Evolutionary conservation across 2,888 invertebrate species (phyloP), one percentile per base, ranked within the genome.

Genomic region (Pandemis corylana): DNA sequence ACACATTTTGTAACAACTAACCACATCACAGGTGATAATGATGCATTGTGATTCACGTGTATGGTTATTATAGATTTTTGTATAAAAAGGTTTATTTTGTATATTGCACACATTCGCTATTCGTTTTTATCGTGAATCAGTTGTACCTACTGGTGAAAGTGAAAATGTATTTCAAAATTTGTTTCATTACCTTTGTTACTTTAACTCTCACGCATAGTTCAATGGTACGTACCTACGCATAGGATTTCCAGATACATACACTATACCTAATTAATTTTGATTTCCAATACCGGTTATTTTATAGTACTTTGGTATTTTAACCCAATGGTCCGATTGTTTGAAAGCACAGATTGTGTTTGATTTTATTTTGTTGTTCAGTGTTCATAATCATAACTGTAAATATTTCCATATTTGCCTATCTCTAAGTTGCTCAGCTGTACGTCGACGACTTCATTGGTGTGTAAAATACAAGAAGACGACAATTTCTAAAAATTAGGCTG

Each of bases 61-160:
- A 51, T 36, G 42, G n/a, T 64, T 59, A 77, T 78, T 76, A 76
- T 75, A 73, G 75, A 78, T 71, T 72, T 71, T 42, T 69, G 76
- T 78, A 82, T 81, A 83, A 80, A 82, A 76, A 77, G 76, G 70
- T 63, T 81, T 80, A 81, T 83, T 81, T 81, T 76, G 76, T 72
- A 75, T 66, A 81, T 78, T 87, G 89, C 82, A 85, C 87, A 87
- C 90, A 89, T 89, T 90, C 68, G 77, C 80, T 78, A 83, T 78
- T 77, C 78, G 73, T 46, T 56, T 44, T 76, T 73, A 42, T 56
- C 28, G 61, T 67, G 70, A 20, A 15, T 28, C 67, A 62, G 67
- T 70, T 20, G 46, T 20, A 46, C n/a, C n/a, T n/a, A n/a, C 13
- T 12, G 5, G 64, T 61, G 59, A 63, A 53, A 63, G 49, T 51